Evolutionary conservation across 2,113 vertebrate species (phyloP).

Genomic region (Artemisiospiza belli): DNA sequence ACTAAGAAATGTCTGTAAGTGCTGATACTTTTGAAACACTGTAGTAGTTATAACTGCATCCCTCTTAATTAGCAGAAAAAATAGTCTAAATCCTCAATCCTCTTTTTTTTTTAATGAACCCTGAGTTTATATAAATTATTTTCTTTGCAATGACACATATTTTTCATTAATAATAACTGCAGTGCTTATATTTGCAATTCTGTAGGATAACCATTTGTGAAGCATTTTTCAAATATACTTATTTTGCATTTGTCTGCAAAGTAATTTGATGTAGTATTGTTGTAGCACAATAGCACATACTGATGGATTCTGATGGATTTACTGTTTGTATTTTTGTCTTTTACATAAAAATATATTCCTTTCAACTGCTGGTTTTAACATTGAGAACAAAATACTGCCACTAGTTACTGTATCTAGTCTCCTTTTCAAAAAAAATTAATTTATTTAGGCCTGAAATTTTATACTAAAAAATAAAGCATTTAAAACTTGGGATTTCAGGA

Average conservation of each 20-base stretch:
- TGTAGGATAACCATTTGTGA: neutral
- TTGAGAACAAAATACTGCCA: neutral
- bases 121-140: neutral
- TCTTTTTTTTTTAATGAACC: neutral
- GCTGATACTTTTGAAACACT: neutral
- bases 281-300: neutral
- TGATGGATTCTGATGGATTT: neutral
- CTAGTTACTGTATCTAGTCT: neutral
- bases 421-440: neutral
- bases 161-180: neutral
- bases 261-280: neutral
- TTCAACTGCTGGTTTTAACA: neutral
- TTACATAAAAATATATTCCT: neutral
- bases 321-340: neutral
- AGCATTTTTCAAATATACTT: neutral
- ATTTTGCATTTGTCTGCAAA: neutral
- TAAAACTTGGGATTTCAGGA: neutral
- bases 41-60: neutral
- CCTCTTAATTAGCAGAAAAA: neutral
- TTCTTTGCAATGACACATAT: neutral
- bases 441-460: neutral
- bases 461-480: neutral
- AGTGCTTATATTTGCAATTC: neutral
- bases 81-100: neutral
- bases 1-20: neutral